These are phyloP conservation scores for Microtus richardsoni DNA, from an alignment of 2,113 vertebrate genomes.

Conservation along the genomic window DNA sequence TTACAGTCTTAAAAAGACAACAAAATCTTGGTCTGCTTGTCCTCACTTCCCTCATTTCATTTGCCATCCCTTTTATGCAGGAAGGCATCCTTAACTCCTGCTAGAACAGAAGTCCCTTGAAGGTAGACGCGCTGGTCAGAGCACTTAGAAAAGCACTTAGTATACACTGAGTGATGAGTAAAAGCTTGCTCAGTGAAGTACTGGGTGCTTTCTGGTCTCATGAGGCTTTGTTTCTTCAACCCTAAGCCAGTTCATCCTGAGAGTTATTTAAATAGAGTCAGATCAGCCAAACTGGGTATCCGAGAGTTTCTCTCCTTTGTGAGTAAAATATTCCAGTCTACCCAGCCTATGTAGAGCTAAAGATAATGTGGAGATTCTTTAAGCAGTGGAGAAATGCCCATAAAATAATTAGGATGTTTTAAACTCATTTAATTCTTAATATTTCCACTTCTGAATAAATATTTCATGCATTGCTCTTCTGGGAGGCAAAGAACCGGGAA, in stretches of 20 bases:
- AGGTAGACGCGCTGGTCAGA: neutral
- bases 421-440: constrained; percentile 76
- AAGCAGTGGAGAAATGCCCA: constrained; percentile 47
- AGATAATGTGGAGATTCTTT: constrained; percentile 54
- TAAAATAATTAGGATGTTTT: constrained; percentile 74
- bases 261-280: constrained; percentile 34
- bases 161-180: neutral
- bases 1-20: neutral
- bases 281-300: constrained; percentile 4
- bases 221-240: neutral
- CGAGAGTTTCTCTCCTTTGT: neutral
- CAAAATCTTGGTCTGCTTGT: neutral
- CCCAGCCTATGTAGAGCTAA: neutral
- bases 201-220: neutral
- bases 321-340: neutral
- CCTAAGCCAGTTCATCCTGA: neutral
- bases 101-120: neutral
- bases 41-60: neutral
- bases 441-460: constrained; percentile 81
- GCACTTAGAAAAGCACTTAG: neutral
- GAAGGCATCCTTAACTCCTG: neutral
- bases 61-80: neutral
- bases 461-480: constrained; percentile 76
- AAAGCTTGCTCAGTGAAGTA: neutral
- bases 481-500: constrained; percentile 68